phyloP scores from a whole-genome alignment of 2,797 vertebrate species.

The Coilia nasus region DNA sequence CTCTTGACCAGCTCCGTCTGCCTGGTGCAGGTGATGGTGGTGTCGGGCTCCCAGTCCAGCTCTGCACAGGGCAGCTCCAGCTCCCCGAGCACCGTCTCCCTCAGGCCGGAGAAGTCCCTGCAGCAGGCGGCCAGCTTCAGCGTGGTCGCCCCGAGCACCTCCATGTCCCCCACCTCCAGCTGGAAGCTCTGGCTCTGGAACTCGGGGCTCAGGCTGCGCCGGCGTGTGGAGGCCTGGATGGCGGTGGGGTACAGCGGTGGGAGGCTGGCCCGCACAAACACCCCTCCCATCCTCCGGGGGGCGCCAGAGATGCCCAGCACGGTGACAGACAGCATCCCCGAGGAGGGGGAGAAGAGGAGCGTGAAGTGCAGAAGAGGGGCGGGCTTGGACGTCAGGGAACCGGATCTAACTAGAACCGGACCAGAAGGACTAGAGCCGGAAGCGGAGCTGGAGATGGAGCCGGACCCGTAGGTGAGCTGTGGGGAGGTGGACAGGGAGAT shows the following conservation, averaged over 20 bases:
- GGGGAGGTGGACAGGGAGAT: conserved; percentile 30
- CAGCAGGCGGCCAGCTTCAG: conserved; percentile 73
- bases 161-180: conserved; percentile 69
- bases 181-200: conserved; percentile 69
- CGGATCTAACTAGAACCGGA: background rate
- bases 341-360: conserved; percentile 68
- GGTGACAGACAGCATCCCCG: conserved; percentile 69
- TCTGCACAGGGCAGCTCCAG: conserved; percentile 75
- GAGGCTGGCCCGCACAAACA: conserved; percentile 73
- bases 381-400: conserved; percentile 58
- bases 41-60: conserved; percentile 70
- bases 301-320: conserved; percentile 72
- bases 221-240: conserved; percentile 61
- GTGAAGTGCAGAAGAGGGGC: conserved; percentile 74
- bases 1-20: conserved; percentile 70
- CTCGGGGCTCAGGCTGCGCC: conserved; percentile 72
- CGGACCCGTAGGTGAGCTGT: conserved; percentile 54
- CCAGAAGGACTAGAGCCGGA: conserved; percentile 9
- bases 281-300: conserved; percentile 65
- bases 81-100: conserved; percentile 72
- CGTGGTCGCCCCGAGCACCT: conserved; percentile 69
- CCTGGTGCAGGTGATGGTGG: conserved; percentile 62
- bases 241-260: conserved; percentile 71
- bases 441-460: conserved; percentile 40
- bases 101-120: conserved; percentile 77